These are phyloP conservation scores for Accipiter virgatus DNA, from an alignment of 2,113 vertebrate species.

Conservation along the genomic window DNA sequence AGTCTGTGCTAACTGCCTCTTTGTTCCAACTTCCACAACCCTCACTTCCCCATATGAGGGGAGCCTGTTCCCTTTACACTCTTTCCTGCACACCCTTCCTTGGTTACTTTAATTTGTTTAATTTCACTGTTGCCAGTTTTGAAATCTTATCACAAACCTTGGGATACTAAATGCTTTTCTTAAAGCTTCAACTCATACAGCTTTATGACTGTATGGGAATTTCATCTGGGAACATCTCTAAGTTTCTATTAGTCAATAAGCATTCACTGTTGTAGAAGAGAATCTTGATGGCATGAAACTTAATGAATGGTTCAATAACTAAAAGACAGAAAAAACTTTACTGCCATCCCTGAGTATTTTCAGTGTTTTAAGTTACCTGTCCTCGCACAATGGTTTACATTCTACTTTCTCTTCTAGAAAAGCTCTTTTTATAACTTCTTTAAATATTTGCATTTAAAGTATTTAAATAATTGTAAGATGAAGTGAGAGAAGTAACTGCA, in stretches of 20 bases:
- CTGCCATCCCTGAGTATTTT: not conserved
- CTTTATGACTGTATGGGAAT: not conserved
- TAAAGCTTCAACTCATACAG: not conserved
- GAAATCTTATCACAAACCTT: not conserved
- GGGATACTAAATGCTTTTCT: not conserved
- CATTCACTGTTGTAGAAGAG: not conserved
- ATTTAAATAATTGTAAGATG: not conserved
- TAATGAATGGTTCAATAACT: not conserved
- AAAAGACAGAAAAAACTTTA: not conserved
- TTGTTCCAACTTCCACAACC: not conserved
- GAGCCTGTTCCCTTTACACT: not conserved
- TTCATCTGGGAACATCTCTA: not conserved
- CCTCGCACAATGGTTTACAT: not conserved
- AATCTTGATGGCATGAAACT: not conserved
- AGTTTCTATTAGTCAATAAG: not conserved
- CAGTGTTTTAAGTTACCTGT: not conserved
- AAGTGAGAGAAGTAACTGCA: not conserved
- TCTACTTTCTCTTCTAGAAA: not conserved
- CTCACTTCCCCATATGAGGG: not conserved
- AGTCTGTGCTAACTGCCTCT: not conserved
- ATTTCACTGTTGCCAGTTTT: not conserved
- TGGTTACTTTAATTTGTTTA: not conserved
- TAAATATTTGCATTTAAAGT: not conserved
- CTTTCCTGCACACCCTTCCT: not conserved
- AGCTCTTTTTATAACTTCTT: not conserved